Base-by-base conservation (phyloP, 2,113 vertebrate genomes). In the Cavia aperea region DNA sequence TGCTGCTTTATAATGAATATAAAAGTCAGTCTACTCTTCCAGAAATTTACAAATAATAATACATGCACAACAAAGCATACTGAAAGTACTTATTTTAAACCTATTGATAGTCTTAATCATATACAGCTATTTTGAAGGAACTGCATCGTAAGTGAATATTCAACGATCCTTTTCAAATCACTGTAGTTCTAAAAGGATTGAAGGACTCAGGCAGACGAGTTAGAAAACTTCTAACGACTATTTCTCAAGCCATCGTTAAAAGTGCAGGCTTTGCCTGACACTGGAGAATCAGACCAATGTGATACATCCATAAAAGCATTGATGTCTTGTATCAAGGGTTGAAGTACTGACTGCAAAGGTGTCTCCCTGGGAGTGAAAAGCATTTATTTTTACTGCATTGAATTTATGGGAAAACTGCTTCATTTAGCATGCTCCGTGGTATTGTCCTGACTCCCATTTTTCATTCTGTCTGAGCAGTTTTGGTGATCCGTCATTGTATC, bases 11-110 rank as follows among this genome's bases (percentile, higher is more conserved):
- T 36, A 85, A 85, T 79, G 19, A 54, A 75, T 26, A 39, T 31
- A 85, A 14, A 60, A 83, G 79, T 92, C n/a, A 10, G 18, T 68
- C 24, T 29, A 86, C 51, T 89, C 21, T 75, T 92, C 56, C 49
- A 83, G 62, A 75, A 72, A 77, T 83, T 68, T 90, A n/a, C 24
- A 91, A 86, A 54, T n/a, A 90, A 36, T 19, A 56, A n/a, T 81
- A 63, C 24, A 29, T 62, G 39, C 9, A 26, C 29, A 85, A 72
- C 24, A 81, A n/a, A 70, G 2, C 73, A 31, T 11, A 31, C 1
- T 43, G 6, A 31, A 49, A 39, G 88, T 70, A 66, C 19, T 36
- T 89, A 51, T 18, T 81, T 90, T 89, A 86, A 94, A 96, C 29
- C 7, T 46, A 26, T 78, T 75, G 62, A 92, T 43, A 51, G 13